Percentiles rank a stretch among this genome's conserved stretches.
Evolutionary conservation across 1,140 invertebrate genomes (phyloP).

Genomic region (Gryllus bimaculatus): DNA sequence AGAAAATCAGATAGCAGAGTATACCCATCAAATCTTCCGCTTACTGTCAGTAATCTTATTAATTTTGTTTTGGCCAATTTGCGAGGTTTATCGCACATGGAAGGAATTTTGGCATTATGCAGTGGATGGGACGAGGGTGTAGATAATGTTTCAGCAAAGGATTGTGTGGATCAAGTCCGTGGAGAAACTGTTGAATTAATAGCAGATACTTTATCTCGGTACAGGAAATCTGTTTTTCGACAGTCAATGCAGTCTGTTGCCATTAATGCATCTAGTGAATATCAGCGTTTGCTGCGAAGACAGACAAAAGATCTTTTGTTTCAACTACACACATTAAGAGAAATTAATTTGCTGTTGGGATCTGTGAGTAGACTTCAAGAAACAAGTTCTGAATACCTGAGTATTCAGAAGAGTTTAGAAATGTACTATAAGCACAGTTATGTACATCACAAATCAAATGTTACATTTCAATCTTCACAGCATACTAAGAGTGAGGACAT

Average conservation of each 20-base stretch:
- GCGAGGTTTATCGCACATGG: conserved; percentile 31
- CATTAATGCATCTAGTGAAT: conserved; percentile 23
- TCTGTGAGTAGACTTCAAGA: conserved; percentile 29
- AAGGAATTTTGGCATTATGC: conserved; percentile 37
- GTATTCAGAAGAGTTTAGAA: conserved; percentile 28
- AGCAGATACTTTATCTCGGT: conserved; percentile 29
- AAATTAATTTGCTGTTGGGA: conserved; percentile 34
- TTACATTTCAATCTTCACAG: background rate
- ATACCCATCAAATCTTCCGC: conserved; percentile 50
- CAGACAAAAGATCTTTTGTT: conserved; percentile 29
- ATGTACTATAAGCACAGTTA: conserved; percentile 25
- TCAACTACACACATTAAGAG: conserved; percentile 33
- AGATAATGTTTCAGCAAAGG: conserved; percentile 29
- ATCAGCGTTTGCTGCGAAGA: conserved; percentile 23
- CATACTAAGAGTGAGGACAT: background rate
- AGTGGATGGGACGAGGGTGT: conserved; percentile 25
- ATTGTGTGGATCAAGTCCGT: conserved; percentile 33
- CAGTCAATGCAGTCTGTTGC: conserved; percentile 22
- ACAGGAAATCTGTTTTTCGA: conserved; percentile 15
- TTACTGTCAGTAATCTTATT: conserved; percentile 57
- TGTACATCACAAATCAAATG: background rate
- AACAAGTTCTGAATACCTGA: conserved; percentile 26
- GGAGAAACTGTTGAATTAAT: conserved; percentile 34
- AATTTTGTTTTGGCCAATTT: conserved; percentile 63
- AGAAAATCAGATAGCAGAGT: conserved; percentile 65